Base-by-base conservation (phyloP, 2,888 invertebrate species). In the Eledone cirrhosa region DNA sequence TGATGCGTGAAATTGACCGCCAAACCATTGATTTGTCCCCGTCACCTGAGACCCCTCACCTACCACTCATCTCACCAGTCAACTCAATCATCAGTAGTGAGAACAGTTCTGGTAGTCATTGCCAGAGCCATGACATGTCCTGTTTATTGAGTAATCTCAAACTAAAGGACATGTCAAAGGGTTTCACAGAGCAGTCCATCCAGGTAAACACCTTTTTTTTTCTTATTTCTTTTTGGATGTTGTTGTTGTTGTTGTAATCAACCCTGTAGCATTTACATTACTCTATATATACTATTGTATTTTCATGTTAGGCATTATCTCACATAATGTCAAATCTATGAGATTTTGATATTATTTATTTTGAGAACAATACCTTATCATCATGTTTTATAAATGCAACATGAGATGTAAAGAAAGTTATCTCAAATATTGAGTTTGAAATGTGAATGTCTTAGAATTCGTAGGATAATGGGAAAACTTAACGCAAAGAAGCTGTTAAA, bases 21-120 rank as follows among this genome's bases (percentile, higher is more conserved):
- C 85, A 86, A 78, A 88, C 86, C 19, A 87, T 88, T 63, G 88
- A 88, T 78, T 80, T 88, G 77, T 88, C 88, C 22, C 88, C 88
- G 0, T 87, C 87, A 2, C 88, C 88, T 0, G 88, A 88, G 80
- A 87, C 87, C 65, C 85, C 85, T 11, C 85, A 85, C 5, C 78
- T 78, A 27, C 83, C 85, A 65, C 86, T 87, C 78, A 84, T 88
- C 48, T 87, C 87, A 2, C 87, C 87, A 83, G 48, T 84, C 84
- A 31, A 84, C 84, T 16, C 80, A 82, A 79, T 33, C 80, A 81
- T 14, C 80, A 82, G 53, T 16, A 81, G 41, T 22, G 87, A 87
- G 72, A 84, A 82, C 80, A 81, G 84, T 78, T 87, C 87, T 59
- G 84, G 82, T 27, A 85, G 85, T 27, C 76, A 76, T 29, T 76